Evolutionary conservation across 2,797 vertebrate genomes (phyloP), one percentile per base, ranked within the genome.

Genomic region (Tragelaphus eurycerus): DNA sequence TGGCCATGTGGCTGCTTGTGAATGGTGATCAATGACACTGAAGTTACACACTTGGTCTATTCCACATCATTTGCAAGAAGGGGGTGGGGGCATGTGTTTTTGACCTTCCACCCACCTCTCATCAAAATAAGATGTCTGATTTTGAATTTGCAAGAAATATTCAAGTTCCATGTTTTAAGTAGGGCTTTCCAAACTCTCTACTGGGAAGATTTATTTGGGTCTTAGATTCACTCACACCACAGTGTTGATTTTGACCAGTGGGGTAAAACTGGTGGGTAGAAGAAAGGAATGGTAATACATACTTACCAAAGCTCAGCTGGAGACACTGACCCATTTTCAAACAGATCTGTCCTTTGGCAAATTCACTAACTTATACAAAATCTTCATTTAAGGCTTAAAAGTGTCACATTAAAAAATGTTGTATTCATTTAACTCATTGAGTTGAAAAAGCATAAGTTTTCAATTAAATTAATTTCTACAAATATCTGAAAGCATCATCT

Each of bases 101-200:
- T 88, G 89, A 17, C 8, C 34, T 83, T 83, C 59, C 7, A 67
- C 3, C 9, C 19, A 31, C 84, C 82, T 52, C 23, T 29, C 6
- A 55, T 96, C 12, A 94, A 71, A 96, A 60, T 64, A 79, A 93
- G 60, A 89, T 94, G 55, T 59, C 11, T 83, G 21, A 57, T 71
- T 89, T 91, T 97, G n/a, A 89, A 86, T 81, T 97, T 91, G 23
- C 25, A 27, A 94, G 23, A 67, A 76, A 88, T 62, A 14, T 34
- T 74, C 71, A 62, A 57, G 25, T 62, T 50, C 6, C 46, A 52
- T 92, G 29, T 84, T 82, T 74, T 94, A 25, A 48, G 2, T 50
- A 79, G 23, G n/a, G 3, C 5, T 21, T 31, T 92, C 21, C 93
- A n/a, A 94, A 25, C 1, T 59, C 25, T 90, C 16, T 92, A 31